Base-by-base conservation (phyloP, 2,888 invertebrate genomes). In the Drosophila fulvimacula region DNA sequence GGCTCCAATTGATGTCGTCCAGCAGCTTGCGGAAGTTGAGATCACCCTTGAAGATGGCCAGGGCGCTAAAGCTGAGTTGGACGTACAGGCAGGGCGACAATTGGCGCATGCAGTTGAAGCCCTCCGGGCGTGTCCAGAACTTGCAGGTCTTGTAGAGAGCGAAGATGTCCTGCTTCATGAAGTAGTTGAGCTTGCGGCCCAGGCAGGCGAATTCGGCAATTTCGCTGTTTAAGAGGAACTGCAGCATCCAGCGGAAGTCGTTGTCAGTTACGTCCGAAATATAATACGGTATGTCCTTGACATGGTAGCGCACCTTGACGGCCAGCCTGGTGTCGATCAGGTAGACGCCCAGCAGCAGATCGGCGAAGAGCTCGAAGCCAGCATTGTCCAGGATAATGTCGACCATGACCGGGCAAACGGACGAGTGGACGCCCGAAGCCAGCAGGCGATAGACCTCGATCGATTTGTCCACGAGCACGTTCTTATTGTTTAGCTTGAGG, bases 21-120 rank as follows among this genome's bases (percentile, higher is more conserved):
- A 98, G 93, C 59, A 99, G 93, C 93, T 99, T 99, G 42, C 99
- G 93, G 91, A 99, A 99, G 93, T 99, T 99, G 19, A 99, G 93
- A 92, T 99, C 99, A 0, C 99, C 96, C 92, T 99, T 99, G 91
- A 98, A 97, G 81, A 99, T 94, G 0, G 96, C 89, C 2, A 96
- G 93, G 68, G 94, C 93, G 0, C 97, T 94, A 75, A 95, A 92
- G 6, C 95, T 93, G 0, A 99, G 92, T 72, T 95, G 94, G 9
- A 93, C 91, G 91, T 98, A 98, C 17, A 99, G 91, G 1, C 94
- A 91, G 5, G 95, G 94, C 61, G 95, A 95, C 5, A 94, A 91
- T 7, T 92, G 92, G 83, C 94, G 93, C 98, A 99, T 98, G 79
- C 95, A 94, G 65, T 94, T 94, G 91, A 93, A 98, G 56, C 95